These are phyloP conservation scores for Menidia menidia DNA, from an alignment of 2,797 vertebrate species.

Conservation along the genomic window DNA sequence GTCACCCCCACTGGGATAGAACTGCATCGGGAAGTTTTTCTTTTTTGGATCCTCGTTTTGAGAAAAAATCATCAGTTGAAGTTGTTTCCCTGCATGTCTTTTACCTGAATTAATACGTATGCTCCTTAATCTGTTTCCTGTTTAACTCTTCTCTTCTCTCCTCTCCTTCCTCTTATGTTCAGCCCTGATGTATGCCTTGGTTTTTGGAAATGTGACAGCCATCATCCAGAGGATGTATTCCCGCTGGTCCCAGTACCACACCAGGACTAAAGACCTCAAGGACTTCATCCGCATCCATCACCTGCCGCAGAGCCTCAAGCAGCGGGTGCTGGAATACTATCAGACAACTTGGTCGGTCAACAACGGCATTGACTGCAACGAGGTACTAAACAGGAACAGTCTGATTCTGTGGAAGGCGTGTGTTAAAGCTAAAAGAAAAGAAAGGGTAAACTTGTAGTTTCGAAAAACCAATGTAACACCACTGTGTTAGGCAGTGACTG, in stretches of 20 bases:
- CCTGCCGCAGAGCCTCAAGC: conserved; percentile 94
- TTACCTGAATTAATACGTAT: neutral
- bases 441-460: no score
- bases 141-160: conserved; percentile 4
- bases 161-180: conserved; percentile 21
- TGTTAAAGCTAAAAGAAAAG: neutral
- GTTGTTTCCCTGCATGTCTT: neutral
- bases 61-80: neutral
- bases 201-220: conserved; percentile 97
- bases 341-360: conserved; percentile 99
- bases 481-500: no score
- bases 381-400: conserved; percentile 81
- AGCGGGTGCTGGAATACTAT: conserved; percentile 97
- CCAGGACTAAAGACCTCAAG: conserved; percentile 96
- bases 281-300: conserved; percentile 98
- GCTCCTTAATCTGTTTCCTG: conserved; percentile 1
- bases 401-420: conserved; percentile 1
- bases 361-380: conserved; percentile 95
- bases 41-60: conserved; percentile 8
- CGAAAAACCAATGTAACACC: no score
- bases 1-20: neutral
- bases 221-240: conserved; percentile 99
- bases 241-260: conserved; percentile 97
- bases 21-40: neutral
- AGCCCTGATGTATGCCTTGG: conserved; percentile 98